phyloP scores from a whole-genome alignment of 2,888 invertebrate genomes.

The Poecilus cupreus region DNA sequence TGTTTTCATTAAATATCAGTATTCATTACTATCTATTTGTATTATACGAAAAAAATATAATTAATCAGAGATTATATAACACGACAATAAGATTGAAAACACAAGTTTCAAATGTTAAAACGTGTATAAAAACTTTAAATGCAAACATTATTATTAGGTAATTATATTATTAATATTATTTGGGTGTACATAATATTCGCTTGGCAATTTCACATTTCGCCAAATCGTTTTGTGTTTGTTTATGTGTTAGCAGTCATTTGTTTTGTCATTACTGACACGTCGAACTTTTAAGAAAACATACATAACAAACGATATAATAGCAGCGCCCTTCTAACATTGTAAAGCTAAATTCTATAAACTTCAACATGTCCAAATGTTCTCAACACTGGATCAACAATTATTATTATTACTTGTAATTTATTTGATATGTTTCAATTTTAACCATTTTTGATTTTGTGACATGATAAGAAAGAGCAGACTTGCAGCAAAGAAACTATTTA shows the following conservation, averaged over 20 bases:
- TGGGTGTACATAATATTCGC: conserved; percentile 35
- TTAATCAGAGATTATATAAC: conserved; percentile 66
- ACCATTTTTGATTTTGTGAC: conserved; percentile 23
- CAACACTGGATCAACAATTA: conserved; percentile 41
- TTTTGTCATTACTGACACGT: conserved; percentile 47
- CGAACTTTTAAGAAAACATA: conserved; percentile 44
- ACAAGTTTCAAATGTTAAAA: conserved; percentile 48
- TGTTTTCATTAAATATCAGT: conserved; percentile 56
- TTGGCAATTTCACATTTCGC: conserved; percentile 34
- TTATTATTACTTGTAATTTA: conserved; percentile 12
- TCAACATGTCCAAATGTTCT: conserved; percentile 50
- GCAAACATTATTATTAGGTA: conserved; percentile 49
- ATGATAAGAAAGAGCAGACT: conserved; percentile 17
- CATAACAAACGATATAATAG: conserved; percentile 27
- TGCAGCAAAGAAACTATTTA: not conserved
- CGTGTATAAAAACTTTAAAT: conserved; percentile 56
- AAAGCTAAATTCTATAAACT: conserved; percentile 49
- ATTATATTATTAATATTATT: conserved; percentile 40
- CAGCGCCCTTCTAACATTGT: conserved; percentile 50
- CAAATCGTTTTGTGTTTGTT: conserved; percentile 27
- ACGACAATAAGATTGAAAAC: conserved; percentile 79
- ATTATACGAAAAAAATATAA: conserved; percentile 42
- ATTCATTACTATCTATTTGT: conserved; percentile 51
- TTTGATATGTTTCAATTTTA: conserved; percentile 45
- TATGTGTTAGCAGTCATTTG: conserved; percentile 49